Evolutionary conservation across 2,888 invertebrate species (phyloP).

Genomic region (Octonoba sinensis): DNA sequence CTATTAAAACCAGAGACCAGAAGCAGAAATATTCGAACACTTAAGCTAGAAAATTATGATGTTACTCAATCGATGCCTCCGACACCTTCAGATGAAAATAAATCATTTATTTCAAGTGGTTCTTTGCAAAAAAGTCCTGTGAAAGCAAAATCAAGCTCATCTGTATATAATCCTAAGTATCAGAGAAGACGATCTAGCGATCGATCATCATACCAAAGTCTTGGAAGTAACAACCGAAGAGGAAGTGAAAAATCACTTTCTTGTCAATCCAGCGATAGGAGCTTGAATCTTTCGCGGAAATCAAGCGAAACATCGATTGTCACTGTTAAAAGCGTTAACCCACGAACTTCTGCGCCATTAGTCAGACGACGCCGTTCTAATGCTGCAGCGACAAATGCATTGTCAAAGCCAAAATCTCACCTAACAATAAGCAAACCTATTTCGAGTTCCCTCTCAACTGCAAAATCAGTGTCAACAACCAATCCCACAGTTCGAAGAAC

Average conservation of each 20-base stretch:
- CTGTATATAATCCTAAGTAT: slow-evolving; percentile 44
- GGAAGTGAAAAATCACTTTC: slow-evolving; percentile 58
- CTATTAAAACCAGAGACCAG: slow-evolving; percentile 73
- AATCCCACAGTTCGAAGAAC: slow-evolving; percentile 30
- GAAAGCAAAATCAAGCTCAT: slow-evolving; percentile 47
- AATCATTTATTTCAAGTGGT: slow-evolving; percentile 45
- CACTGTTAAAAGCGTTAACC: slow-evolving; percentile 36
- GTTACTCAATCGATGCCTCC: slow-evolving; percentile 59
- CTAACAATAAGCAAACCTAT: slow-evolving; percentile 13
- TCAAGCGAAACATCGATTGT: slow-evolving; percentile 56
- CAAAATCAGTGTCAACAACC: slow-evolving; percentile 21
- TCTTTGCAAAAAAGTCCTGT: slow-evolving; percentile 22
- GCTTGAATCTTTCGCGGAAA: slow-evolving; percentile 59
- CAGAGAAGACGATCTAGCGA: slow-evolving; percentile 53
- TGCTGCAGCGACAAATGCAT: not conserved
- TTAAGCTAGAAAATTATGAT: slow-evolving; percentile 64
- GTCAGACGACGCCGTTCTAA: slow-evolving; percentile 16
- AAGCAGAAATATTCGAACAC: slow-evolving; percentile 68
- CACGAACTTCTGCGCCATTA: slow-evolving; percentile 13
- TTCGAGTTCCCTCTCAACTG: slow-evolving; percentile 26
- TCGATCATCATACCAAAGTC: slow-evolving; percentile 20
- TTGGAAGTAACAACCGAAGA: slow-evolving; percentile 42
- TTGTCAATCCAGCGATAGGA: slow-evolving; percentile 47
- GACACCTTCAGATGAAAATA: slow-evolving; percentile 58
- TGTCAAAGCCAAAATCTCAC: not conserved